These are phyloP conservation scores for Glyptemys insculpta DNA, from an alignment of 2,797 vertebrate genomes.

Conservation along the genomic window DNA sequence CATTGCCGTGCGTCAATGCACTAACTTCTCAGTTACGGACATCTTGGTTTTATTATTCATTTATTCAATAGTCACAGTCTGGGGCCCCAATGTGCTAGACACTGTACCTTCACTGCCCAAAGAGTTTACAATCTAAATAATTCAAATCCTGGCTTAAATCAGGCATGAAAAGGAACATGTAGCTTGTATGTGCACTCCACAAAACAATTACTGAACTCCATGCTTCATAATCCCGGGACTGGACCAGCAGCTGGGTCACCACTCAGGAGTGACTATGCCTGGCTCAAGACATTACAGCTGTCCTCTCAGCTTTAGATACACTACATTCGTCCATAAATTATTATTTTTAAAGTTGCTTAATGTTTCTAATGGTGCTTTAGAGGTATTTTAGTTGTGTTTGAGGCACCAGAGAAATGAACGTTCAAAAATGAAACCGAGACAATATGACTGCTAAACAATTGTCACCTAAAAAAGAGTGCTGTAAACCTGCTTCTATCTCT, in stretches of 20 bases:
- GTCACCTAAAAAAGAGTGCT: not conserved
- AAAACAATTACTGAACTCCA: not conserved
- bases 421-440: not conserved
- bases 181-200: not conserved
- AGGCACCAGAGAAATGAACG: not conserved
- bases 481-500: not conserved
- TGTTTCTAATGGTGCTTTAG: not conserved
- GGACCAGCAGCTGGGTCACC: not conserved
- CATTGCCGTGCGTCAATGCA: not conserved
- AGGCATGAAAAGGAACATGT: not conserved
- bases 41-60: rapidly evolving
- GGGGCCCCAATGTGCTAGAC: not conserved
- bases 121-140: not conserved
- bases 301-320: not conserved
- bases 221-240: rapidly evolving
- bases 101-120: rapidly evolving
- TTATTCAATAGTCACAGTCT: rapidly evolving
- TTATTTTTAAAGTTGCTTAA: not conserved
- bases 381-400: not conserved
- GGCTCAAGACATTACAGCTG: not conserved
- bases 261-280: rapidly evolving
- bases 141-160: not conserved
- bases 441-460: not conserved
- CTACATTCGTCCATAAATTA: not conserved
- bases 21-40: not conserved